Base-by-base conservation (phyloP, 2,797 vertebrate species). In the Amniataba percoides region DNA sequence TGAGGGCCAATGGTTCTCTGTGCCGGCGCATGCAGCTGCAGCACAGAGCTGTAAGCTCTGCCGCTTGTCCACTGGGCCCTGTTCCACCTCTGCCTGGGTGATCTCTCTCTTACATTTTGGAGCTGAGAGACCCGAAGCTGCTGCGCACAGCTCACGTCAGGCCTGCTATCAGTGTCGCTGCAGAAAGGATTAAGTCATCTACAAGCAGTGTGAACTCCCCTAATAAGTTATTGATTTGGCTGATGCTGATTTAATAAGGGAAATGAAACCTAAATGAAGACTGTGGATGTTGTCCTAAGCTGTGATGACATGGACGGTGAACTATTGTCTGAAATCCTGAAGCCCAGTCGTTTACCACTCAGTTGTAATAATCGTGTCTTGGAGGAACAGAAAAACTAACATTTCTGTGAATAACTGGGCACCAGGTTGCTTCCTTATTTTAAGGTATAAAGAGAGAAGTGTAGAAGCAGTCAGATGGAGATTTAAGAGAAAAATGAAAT, bases 181-280 rank as follows among this genome's bases (percentile, higher is more conserved):
- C 66, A 56, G 58, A 65, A 15, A 61, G 65, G 84, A 89, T 89
- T 77, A 84, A 90, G 87, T 89, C 82, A 89, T 85, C 73, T 78
- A 59, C 31, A 36, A 80, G 63, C 53, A 59, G 48, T 63, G 72
- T 92, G 80, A 87, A 77, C 77, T 70, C 87, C 61, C 69, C 77
- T 88, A 82, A 92, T 88, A 82, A 84, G 77, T 81, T 94, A 93
- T 92, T 89, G 88, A 87, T 92, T 84, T 75, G 57, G 65, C 46
- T 40, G 68, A 62, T 64, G 63, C 68, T 79, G 70, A 75, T 84
- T 86, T 84, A 52, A 64, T 76, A 56, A 52, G 8, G 52, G 56
- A 87, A 88, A 89, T 87, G 36, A 89, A 83, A 89, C 60, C 74
- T 58, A 83, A 87, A 85, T 80, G 76, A 86, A 81, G 74, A 25